A percentile compares a stretch with the other conserved stretches of the same genome.
Conservation (phyloP, 1,140 invertebrate genomes). For the Ostrea edulis region DNA sequence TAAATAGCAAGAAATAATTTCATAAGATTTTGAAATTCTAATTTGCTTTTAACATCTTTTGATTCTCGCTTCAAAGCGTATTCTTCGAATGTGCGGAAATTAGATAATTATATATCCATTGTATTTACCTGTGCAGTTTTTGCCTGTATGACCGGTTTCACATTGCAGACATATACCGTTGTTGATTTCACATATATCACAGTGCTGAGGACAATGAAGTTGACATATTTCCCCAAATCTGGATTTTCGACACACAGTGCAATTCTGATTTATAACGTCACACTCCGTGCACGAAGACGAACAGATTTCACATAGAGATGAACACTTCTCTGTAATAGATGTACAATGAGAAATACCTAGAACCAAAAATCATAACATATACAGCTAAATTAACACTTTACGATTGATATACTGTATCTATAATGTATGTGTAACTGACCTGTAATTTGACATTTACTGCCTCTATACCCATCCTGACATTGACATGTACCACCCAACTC, state of each 20-base stretch:
- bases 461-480: background rate
- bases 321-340: background rate
- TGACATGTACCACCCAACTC: background rate
- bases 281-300: background rate
- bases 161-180: background rate
- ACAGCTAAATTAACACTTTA: too few species aligned
- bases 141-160: background rate
- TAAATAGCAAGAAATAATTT: too few species aligned
- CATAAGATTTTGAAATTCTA: too few species aligned
- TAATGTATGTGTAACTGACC: too few species aligned
- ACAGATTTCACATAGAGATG: background rate
- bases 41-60: background rate
- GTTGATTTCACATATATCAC: background rate
- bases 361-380: too few species aligned
- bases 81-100: too few species aligned
- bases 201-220: background rate
- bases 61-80: too few species aligned
- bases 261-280: background rate
- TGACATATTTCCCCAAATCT: background rate
- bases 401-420: too few species aligned
- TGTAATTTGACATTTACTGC: background rate
- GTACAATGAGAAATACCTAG: too few species aligned
- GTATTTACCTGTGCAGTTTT: conserved; percentile 4
- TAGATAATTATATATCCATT: background rate
- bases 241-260: background rate